These are phyloP conservation scores for Notarius quadriscutis DNA, from an alignment of 2,113 vertebrate genomes.

Conservation along the genomic window DNA sequence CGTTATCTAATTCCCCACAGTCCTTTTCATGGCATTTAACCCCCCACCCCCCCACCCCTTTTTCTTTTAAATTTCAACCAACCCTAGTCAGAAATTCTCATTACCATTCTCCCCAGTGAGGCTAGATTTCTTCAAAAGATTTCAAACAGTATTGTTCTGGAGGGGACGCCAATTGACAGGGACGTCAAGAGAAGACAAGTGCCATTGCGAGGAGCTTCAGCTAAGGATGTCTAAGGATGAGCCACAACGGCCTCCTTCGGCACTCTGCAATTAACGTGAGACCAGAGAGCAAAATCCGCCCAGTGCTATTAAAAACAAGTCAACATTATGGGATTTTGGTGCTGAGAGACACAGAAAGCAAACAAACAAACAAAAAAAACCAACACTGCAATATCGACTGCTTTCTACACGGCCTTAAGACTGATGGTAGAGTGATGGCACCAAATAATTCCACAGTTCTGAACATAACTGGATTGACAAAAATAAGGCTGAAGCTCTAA, in stretches of 20 bases:
- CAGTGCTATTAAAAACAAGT: background rate
- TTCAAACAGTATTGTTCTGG: background rate
- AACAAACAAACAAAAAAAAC: too few species aligned
- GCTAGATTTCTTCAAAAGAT: conserved; percentile 20
- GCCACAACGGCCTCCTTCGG: background rate
- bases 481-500: background rate
- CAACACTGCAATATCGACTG: background rate
- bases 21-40: background rate
- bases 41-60: too few species aligned
- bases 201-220: conserved; percentile 1
- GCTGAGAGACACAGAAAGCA: too few species aligned
- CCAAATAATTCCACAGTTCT: background rate
- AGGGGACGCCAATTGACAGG: background rate
- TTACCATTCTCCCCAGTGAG: background rate
- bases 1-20: conserved; percentile 3
- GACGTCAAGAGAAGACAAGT: background rate
- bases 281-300: background rate
- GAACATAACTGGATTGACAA: background rate
- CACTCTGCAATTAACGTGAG: background rate
- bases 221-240: conserved; percentile 19
- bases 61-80: background rate
- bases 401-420: background rate
- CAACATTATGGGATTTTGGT: background rate
- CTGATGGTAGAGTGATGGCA: background rate
- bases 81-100: background rate